These are phyloP conservation scores for Polydrusus cervinus DNA, from an alignment of 2,888 invertebrate species.

Conservation along the genomic window DNA sequence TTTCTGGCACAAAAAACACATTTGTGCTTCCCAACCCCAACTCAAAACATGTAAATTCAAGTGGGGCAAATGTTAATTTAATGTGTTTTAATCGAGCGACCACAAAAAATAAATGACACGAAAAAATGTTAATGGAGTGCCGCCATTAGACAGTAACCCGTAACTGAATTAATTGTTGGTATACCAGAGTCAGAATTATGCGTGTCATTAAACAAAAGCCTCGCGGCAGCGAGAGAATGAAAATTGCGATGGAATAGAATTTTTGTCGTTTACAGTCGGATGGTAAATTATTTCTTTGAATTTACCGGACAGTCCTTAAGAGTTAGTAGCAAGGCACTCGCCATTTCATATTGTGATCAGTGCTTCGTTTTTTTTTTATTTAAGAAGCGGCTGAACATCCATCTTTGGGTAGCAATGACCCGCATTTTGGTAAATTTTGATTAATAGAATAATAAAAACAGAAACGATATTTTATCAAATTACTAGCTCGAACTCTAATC, in stretches of 20 bases:
- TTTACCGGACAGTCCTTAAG: too few species aligned
- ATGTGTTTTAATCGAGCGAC: constrained; percentile 56
- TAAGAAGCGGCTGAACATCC: too few species aligned
- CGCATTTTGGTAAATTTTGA: too few species aligned
- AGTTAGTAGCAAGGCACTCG: too few species aligned
- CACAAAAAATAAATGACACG: constrained; percentile 65
- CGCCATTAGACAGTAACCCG: constrained; percentile 61
- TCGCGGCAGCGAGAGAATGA: constrained; percentile 7
- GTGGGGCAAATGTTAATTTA: constrained; percentile 54
- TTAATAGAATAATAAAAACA: too few species aligned
- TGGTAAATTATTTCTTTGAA: too few species aligned
- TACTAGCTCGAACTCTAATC: too few species aligned
- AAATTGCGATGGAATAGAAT: constrained; percentile 14
- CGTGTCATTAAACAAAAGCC: constrained; percentile 58
- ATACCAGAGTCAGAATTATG: constrained; percentile 61
- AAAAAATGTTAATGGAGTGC: constrained; percentile 68
- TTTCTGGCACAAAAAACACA: constrained; percentile 33
- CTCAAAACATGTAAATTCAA: constrained; percentile 46
- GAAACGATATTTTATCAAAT: too few species aligned
- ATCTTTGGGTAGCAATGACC: too few species aligned
- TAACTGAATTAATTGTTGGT: constrained; percentile 63
- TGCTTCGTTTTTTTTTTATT: too few species aligned
- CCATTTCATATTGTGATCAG: too few species aligned
- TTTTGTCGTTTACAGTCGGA: background rate
- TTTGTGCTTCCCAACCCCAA: constrained; percentile 19